Evolutionary conservation across 2,113 vertebrate genomes (phyloP), one percentile per base, ranked within the genome.

Genomic region (Neopipo cinnamomea): DNA sequence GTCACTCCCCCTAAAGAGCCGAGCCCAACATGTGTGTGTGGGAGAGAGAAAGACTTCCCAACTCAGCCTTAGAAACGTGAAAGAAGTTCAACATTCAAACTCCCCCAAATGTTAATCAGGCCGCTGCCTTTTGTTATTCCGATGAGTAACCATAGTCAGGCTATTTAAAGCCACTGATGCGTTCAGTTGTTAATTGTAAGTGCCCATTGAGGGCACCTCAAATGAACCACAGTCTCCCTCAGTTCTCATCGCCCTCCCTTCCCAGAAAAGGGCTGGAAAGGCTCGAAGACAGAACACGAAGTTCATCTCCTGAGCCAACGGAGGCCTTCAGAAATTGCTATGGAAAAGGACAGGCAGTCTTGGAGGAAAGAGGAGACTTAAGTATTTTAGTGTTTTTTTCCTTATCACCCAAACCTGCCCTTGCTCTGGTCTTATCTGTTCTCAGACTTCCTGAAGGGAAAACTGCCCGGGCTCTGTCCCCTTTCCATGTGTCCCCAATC

Each of bases 141-240:
- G 89, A 50, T 94, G 93, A 97, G 96, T 93, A 96, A 97, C 52
- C 83, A 59, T 55, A 96, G 63, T 88, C 91, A 52, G 86, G 85
- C 97, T 87, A 81, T 97, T 98, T 96, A 94, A 94, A 95, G 91
- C 44, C 95, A 87, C 66, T 88, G 95, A 92, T 92, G 97, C 92
- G 73, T 97, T 97, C 94, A 86, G 19, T 42, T 87, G 95, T 95
- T 96, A 73, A 95, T 96, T 97, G 91, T 89, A 62, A 96, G 91
- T 42, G 94, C 94, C 83, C 95, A 77, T 41, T 49, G 62, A 96
- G 74, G 93, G 78, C 86, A 80, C 89, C 94, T 93, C 92, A 65
- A 95, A 93, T 90, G 96, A 97, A 96, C 93, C 94, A 23, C 70
- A 82, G 73, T 12, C 80, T 94, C 87, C 88, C 88, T 77, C 81